These are phyloP conservation scores for Drosophila pseudotalamancana DNA, from an alignment of 2,888 invertebrate species.

Conservation along the genomic window DNA sequence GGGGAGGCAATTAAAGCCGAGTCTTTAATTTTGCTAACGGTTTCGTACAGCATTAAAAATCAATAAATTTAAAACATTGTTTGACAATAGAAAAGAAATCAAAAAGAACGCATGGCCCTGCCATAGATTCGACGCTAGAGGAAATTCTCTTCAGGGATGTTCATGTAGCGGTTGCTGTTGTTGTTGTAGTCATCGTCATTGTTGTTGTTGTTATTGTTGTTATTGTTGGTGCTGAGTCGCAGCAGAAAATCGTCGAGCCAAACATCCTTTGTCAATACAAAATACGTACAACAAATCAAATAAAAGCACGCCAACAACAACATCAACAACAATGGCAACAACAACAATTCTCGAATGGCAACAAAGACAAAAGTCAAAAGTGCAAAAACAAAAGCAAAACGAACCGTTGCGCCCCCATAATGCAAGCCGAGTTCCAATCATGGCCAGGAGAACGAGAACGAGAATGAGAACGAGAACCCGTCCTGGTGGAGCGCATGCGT, in stretches of 20 bases:
- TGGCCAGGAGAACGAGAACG: constrained; percentile 1
- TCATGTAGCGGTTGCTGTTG: constrained; percentile 18
- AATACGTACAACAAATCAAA: constrained; percentile 75
- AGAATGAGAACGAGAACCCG: constrained; percentile 8
- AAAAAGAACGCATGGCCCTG: constrained; percentile 28
- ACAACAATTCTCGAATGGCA: constrained; percentile 42
- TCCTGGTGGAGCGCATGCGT: constrained; percentile 50
- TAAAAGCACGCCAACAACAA: constrained; percentile 49
- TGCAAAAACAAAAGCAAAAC: constrained; percentile 54
- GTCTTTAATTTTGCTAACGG: constrained; percentile 54
- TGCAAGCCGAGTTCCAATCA: constrained; percentile 36
- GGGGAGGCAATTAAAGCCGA: constrained; percentile 58
- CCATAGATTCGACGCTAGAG: constrained; percentile 54
- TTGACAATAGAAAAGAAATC: constrained; percentile 43
- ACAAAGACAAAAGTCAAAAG: constrained; percentile 78
- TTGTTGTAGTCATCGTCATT: constrained; percentile 25
- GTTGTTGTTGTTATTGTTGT: constrained; percentile 26
- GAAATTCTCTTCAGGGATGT: constrained; percentile 63
- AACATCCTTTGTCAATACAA: constrained; percentile 79
- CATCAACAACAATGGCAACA: constrained; percentile 29
- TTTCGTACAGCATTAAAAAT: constrained; percentile 58
- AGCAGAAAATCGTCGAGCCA: constrained; percentile 74
- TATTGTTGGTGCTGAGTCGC: constrained; percentile 37
- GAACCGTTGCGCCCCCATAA: constrained; percentile 52
- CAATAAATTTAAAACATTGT: constrained; percentile 74